Evolutionary conservation across 2,113 vertebrate species (phyloP).

Genomic region (Gymnogyps californianus): DNA sequence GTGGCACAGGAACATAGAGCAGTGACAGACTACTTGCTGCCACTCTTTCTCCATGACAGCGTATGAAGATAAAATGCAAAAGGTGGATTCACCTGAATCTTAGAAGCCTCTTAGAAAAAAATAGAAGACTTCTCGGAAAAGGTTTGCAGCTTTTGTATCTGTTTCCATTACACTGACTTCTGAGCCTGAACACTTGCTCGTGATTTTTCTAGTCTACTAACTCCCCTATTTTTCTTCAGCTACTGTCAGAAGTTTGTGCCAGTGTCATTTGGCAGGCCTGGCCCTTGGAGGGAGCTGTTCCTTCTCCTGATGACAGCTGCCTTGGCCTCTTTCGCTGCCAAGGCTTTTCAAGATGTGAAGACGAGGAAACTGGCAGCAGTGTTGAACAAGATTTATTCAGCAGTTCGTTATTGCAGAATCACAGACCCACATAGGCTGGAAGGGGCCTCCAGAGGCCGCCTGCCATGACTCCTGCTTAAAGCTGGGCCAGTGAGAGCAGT

Average conservation of each 20-base stretch:
- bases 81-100: background rate
- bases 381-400: background rate
- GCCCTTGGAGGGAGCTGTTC: background rate
- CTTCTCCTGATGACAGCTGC: background rate
- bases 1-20: background rate
- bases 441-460: background rate
- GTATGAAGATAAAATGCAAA: background rate
- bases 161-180: background rate
- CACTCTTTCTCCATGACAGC: background rate
- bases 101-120: background rate
- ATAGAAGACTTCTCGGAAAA: background rate
- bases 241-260: background rate
- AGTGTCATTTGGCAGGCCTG: background rate
- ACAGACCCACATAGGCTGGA: background rate
- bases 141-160: background rate
- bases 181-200: background rate
- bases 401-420: background rate
- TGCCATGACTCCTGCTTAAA: background rate
- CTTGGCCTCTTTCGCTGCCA: background rate
- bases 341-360: background rate
- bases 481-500: background rate
- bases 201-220: background rate
- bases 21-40: background rate
- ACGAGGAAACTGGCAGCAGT: background rate
- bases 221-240: background rate